A percentile compares a stretch with the other conserved stretches of the same genome.
Evolutionary conservation across 2,888 invertebrate species (phyloP).

Genomic region (Drosophila heteroneura): DNA sequence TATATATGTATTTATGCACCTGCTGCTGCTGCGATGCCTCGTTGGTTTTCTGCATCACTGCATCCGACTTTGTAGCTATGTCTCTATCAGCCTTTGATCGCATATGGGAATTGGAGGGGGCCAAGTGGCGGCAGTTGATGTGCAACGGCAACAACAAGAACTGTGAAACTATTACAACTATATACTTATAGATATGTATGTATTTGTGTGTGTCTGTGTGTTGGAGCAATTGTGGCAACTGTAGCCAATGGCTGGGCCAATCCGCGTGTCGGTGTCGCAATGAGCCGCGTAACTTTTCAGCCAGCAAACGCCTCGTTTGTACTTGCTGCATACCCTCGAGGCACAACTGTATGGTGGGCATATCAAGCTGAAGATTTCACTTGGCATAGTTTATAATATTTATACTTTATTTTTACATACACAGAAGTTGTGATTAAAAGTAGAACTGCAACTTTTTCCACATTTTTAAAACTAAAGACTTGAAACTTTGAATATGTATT

Average conservation of each 20-base stretch:
- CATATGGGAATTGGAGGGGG: conserved; percentile 24
- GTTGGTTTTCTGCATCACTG: conserved; percentile 72
- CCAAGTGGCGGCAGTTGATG: conserved; percentile 46
- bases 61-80: conserved; percentile 66
- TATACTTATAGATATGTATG: neutral
- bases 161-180: conserved; percentile 42
- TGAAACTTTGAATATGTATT: no score
- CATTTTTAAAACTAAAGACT: no score
- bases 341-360: accelerated
- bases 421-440: no score
- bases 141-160: conserved; percentile 47
- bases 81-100: conserved; percentile 72
- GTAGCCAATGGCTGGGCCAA: conserved; percentile 41
- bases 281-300: conserved; percentile 64
- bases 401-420: no score
- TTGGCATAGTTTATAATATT: neutral
- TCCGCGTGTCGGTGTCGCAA: conserved; percentile 64
- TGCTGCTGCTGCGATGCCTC: conserved; percentile 48
- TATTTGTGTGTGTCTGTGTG: neutral
- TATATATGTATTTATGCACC: conserved; percentile 43
- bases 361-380: neutral
- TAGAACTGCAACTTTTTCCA: no score
- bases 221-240: conserved; percentile 23
- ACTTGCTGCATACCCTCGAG: conserved; percentile 35
- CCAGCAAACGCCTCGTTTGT: conserved; percentile 44